Base-by-base conservation (phyloP, 2,888 invertebrate genomes). In the Brachypalpus laphriformis region DNA sequence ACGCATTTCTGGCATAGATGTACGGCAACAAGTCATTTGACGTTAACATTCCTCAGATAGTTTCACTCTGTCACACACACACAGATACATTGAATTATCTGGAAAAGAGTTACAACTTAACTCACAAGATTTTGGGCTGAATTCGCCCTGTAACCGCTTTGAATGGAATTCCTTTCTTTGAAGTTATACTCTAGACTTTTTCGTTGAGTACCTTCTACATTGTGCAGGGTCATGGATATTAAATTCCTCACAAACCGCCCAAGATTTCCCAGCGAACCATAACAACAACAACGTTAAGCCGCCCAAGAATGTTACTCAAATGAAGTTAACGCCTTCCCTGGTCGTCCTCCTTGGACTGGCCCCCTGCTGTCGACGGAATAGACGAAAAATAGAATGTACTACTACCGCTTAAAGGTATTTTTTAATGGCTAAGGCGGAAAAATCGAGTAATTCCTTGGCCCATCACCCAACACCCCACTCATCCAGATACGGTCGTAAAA, bases 1-100 rank as follows among this genome's bases (percentile, higher is more conserved):
- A 56, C 47, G 56, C 63, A 78, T 49, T 42, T 31, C 54, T 47
- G n/a, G 16, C 66, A 56, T 74, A 80, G 47, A 61, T 57, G 63
- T 78, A 40, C 49, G 37, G 70, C 81, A 85, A 85, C 81, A 85
- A 85, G 85, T 85, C 70, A 85, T 85, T 81, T 81, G 75, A 70
- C 75, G 66, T 85, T 76, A 66, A 85, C 63, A 85, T 85, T 85
- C 85, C 65, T 59, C 14, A 49, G 75, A 85, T 85, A 81, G 75
- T 81, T 85, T 47, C 25, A 37, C 22, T 80, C 57, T 80, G 51
- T 68, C 49, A 16, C 56, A 47, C 11, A 31, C 31, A 54, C 22
- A 34, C 40, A 40, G 14, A 40, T n/a, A n/a, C 37, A 40, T 18
- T 16, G 16, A n/a, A n/a, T n/a, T 51, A 16, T 40, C 51, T 47